Base-by-base conservation (phyloP, 2,888 invertebrate genomes). In the Trissolcus brochymenae region DNA sequence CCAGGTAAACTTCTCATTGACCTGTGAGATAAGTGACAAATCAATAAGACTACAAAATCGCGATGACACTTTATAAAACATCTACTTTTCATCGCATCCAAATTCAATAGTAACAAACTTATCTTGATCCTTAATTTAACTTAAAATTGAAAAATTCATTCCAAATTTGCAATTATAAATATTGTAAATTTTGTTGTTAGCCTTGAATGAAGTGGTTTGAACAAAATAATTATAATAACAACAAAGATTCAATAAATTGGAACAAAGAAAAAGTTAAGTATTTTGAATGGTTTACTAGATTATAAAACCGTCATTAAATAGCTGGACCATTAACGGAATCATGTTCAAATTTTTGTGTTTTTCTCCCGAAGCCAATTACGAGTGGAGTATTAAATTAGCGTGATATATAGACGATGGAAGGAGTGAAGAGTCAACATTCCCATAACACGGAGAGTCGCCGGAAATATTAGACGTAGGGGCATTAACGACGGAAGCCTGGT, bases 391-490 rank as follows among this genome's bases (percentile, higher is more conserved):
- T 73, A 68, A 77, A 77, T 77, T 77, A 77, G 65, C 59, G 64
- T 77, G 77, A 77, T 73, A 19, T 62, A 77, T 55, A 59, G 62
- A 13, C 6, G 53, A 17, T 49, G 35, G 25, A 72, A 68, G 25
- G 60, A 61, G 60, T 57, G 55, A 67, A 49, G 64, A 66, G 76
- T 72, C 68, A 74, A 74, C 68, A 70, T 75, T 78, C 68, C 56
- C 56, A 67, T 73, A 71, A 62, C 56, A 43, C 46, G 56, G 19
- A 54, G 65, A 61, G 51, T 70, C 79, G 78, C 82, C 84, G 84
- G 84, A 84, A 85, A 81, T 82, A 82, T 82, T 82, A 80, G 79
- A 79, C 79, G 79, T 81, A 80, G 80, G 80, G 82, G 82, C 79
- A 80, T 82, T 84, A 84, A 83, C 81, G 81, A 75, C 78, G 77